Conservation (phyloP, 2,113 vertebrate genomes). For the Protomyctophum bolini region DNA sequence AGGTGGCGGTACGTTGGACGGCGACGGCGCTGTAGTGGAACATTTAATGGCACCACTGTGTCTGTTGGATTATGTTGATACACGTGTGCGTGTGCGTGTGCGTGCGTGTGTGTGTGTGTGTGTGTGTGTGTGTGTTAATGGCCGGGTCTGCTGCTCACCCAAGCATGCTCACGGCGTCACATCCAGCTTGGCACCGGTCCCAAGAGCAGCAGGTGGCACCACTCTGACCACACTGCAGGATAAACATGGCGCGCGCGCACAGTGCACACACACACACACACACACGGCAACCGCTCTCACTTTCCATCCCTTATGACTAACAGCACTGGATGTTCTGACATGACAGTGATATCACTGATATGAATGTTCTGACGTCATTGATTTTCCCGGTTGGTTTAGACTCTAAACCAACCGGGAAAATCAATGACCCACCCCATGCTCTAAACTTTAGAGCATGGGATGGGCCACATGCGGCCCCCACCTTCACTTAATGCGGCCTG, state of each 20-base stretch:
- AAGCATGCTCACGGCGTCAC: constrained; percentile 66
- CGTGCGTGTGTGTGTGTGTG: constrained; percentile 27
- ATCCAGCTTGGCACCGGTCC: constrained; percentile 40
- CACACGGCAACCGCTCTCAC: background rate
- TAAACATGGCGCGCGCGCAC: background rate
- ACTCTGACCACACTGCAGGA: constrained; percentile 16
- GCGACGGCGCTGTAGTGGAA: constrained; percentile 21
- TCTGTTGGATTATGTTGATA: background rate
- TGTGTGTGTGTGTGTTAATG: constrained; percentile 76
- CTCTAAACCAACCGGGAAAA: no score
- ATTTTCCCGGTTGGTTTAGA: no score
- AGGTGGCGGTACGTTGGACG: background rate
- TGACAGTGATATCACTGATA: background rate
- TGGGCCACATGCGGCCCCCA: no score
- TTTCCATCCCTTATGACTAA: background rate
- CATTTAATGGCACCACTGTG: constrained; percentile 57
- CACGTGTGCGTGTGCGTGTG: constrained; percentile 41
- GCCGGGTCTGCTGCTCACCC: constrained; percentile 47
- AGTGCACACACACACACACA: background rate
- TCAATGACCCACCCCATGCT: no score
- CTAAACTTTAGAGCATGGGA: no score
- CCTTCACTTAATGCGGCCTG: no score
- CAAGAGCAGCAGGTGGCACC: constrained; percentile 54
- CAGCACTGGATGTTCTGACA: background rate
- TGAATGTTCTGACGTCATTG: no score